Evolutionary conservation across 2,888 invertebrate species (phyloP).

Genomic region (Drosophila siamana): DNA sequence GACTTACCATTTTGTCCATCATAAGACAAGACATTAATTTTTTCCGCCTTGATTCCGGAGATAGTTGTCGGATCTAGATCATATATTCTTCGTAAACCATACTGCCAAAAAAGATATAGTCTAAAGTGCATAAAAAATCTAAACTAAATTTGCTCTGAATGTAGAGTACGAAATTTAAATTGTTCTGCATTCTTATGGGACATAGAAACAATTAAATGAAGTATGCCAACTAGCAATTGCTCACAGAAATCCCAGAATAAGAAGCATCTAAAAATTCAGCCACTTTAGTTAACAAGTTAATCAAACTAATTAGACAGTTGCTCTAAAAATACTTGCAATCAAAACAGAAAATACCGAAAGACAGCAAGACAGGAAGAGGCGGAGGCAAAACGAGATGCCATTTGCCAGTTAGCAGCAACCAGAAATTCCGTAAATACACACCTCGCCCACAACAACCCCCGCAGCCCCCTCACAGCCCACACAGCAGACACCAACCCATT

Average conservation of each 20-base stretch:
- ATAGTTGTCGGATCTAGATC: too few species aligned
- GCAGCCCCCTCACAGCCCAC: background rate
- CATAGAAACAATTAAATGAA: background rate
- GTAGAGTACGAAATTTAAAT: too few species aligned
- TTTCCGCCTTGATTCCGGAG: too few species aligned
- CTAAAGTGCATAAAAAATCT: too few species aligned
- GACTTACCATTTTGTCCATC: background rate
- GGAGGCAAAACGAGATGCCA: constrained; percentile 33
- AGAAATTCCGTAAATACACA: constrained; percentile 66
- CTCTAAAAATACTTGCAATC: constrained; percentile 25
- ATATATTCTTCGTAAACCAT: too few species aligned
- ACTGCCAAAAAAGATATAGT: too few species aligned
- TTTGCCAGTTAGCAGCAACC: constrained; percentile 62
- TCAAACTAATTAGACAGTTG: constrained; percentile 69
- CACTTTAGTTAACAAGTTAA: constrained; percentile 68
- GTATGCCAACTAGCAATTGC: background rate
- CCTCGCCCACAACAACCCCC: constrained; percentile 15
- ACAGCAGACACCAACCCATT: background rate
- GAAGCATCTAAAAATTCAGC: constrained; percentile 15
- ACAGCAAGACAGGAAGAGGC: background rate
- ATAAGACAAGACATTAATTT: too few species aligned
- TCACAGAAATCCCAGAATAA: background rate
- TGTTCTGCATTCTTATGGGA: too few species aligned
- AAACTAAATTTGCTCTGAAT: too few species aligned
- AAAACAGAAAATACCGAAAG: constrained; percentile 25